A percentile compares a stretch with the other conserved stretches of the same genome.
These are phyloP conservation scores for Apotomis turbidana DNA, from an alignment of 2,888 invertebrate genomes.

Conservation along the genomic window DNA sequence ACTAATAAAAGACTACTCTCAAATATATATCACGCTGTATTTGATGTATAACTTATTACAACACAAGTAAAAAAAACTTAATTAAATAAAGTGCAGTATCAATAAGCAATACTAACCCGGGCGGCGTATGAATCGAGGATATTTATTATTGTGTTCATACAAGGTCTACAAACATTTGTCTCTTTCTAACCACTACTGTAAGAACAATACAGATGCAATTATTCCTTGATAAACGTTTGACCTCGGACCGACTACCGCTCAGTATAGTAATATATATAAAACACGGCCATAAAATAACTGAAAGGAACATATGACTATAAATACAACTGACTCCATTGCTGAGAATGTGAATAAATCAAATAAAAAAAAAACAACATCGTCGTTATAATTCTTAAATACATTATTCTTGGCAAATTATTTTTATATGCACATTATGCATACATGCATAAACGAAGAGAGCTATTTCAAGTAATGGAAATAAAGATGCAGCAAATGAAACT, in stretches of 20 bases:
- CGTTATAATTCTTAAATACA: slow-evolving; percentile 58
- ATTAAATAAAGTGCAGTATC: slow-evolving; percentile 67
- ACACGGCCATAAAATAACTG: slow-evolving; percentile 56
- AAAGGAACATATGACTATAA: slow-evolving; percentile 43
- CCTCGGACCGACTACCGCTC: slow-evolving; percentile 31
- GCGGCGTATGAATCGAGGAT: slow-evolving; percentile 11
- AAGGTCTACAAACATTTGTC: neutral
- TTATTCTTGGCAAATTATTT: slow-evolving; percentile 38
- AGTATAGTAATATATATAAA: slow-evolving; percentile 46
- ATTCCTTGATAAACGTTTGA: neutral
- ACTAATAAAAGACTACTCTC: slow-evolving; percentile 67
- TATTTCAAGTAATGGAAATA: slow-evolving; percentile 52
- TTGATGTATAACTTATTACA: slow-evolving; percentile 75
- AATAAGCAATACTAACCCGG: slow-evolving; percentile 52
- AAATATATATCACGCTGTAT: slow-evolving; percentile 77
- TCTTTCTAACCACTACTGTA: slow-evolving; percentile 2
- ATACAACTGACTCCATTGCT: slow-evolving; percentile 48
- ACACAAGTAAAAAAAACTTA: slow-evolving; percentile 69
- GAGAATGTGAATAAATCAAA: slow-evolving; percentile 51
- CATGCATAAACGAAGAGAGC: slow-evolving; percentile 61
- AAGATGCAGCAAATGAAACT: slow-evolving; percentile 61
- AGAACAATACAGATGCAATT: slow-evolving; percentile 6
- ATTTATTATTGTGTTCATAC: neutral
- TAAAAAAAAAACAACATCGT: slow-evolving; percentile 50
- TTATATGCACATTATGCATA: slow-evolving; percentile 43